Conservation (phyloP, 2,113 vertebrate genomes). For the Stegostoma tigrinum region DNA sequence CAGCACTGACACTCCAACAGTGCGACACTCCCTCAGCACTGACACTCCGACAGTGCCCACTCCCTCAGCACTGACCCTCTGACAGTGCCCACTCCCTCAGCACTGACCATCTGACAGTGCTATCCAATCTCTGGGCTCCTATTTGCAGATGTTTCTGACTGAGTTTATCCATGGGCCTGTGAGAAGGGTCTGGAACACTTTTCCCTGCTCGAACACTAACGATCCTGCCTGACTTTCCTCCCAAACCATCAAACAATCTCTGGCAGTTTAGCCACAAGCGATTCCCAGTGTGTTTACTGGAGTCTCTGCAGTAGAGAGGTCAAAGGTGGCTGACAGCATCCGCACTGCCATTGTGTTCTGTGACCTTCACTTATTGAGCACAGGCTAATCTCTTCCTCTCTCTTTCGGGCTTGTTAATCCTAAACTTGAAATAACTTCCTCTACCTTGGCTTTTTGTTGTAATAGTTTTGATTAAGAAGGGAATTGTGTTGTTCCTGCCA, state of each 20-base stretch:
- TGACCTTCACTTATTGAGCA: background rate
- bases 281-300: no score
- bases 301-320: background rate
- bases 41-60: background rate
- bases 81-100: background rate
- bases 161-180: background rate
- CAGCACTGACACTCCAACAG: no score
- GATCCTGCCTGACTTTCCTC: background rate
- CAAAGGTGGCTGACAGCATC: background rate
- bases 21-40: no score
- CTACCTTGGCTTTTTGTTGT: background rate
- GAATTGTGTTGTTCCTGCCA: background rate
- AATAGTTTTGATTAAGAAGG: background rate
- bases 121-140: background rate
- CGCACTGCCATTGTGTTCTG: background rate
- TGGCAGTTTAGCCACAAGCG: no score
- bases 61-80: background rate
- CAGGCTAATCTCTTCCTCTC: background rate
- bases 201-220: background rate
- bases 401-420: background rate
- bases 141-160: background rate
- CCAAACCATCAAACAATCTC: background rate
- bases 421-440: background rate
- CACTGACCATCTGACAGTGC: background rate
- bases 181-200: background rate